Evolutionary conservation across 2,797 vertebrate species (phyloP).

Genomic region (Melanotaenia pygmaea): DNA sequence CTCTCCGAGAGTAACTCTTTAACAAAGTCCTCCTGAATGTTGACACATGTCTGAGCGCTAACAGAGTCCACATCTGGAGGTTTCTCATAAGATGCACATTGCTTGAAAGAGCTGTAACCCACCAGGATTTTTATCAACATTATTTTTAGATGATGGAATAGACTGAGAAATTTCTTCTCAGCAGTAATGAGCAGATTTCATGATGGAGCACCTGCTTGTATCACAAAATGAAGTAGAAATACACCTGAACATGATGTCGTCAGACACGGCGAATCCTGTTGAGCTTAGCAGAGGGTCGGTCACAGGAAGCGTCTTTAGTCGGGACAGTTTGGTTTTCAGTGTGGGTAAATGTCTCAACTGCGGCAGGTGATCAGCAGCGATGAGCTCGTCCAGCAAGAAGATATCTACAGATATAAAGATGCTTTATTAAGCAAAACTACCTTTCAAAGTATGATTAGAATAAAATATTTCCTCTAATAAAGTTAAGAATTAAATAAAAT

Average conservation of each 20-base stretch:
- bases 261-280: slow-evolving; percentile 66
- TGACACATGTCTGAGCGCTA: slow-evolving; percentile 1
- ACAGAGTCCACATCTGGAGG: slow-evolving; percentile 8
- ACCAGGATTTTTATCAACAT: slow-evolving; percentile 3
- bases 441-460: background rate
- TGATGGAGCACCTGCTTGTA: background rate
- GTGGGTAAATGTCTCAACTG: slow-evolving; percentile 81
- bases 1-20: slow-evolving; percentile 68
- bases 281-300: slow-evolving; percentile 84
- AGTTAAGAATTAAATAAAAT: background rate
- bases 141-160: background rate
- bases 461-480: background rate
- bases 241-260: slow-evolving; percentile 84
- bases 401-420: slow-evolving; percentile 73
- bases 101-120: slow-evolving; percentile 46
- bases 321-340: slow-evolving; percentile 75
- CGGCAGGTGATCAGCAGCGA: slow-evolving; percentile 76
- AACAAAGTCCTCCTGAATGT: slow-evolving; percentile 80
- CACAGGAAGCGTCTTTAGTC: slow-evolving; percentile 81
- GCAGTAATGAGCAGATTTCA: background rate
- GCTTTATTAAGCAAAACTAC: background rate
- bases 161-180: background rate
- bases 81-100: slow-evolving; percentile 59
- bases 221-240: background rate
- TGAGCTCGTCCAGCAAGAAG: slow-evolving; percentile 82